A percentile compares a stretch with the other conserved stretches of the same genome.
Conservation (phyloP, 30 jellyfish, hydroid and myxozoan genomes). For the Aurelia aurita region DNA sequence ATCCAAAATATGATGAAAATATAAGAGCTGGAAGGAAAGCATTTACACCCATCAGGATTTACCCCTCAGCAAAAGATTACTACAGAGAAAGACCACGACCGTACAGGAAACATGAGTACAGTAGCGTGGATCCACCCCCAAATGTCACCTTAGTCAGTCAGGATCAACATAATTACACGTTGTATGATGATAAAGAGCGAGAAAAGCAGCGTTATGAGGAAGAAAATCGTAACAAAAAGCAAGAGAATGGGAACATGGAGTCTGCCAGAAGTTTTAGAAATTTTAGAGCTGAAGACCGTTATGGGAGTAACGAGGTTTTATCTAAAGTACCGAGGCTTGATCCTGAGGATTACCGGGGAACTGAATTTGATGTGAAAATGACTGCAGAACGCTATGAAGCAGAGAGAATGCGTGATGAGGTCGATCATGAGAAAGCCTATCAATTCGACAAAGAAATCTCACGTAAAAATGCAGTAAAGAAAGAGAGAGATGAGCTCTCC, state of each 20-base stretch:
- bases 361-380: not conserved
- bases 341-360: constrained; percentile 12
- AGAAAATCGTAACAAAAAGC: constrained; percentile 2
- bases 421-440: constrained; percentile 17
- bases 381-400: constrained; percentile 11
- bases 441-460: constrained; percentile 33
- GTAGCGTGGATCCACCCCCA: constrained; percentile 53
- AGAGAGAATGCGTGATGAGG: constrained; percentile 8
- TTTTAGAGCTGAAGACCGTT: not conserved
- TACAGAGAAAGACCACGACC: constrained; percentile 40
- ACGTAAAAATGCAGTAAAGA: not conserved
- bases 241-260: constrained; percentile 12
- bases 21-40: constrained; percentile 60
- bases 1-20: constrained; percentile 28
- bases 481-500: constrained; percentile 9
- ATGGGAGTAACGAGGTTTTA: not conserved
- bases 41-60: constrained; percentile 53
- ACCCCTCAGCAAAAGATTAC: constrained; percentile 33
- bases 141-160: constrained; percentile 58
- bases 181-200: constrained; percentile 29
- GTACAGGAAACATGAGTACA: constrained; percentile 27
- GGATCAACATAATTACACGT: constrained; percentile 10
- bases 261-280: constrained; percentile 22
- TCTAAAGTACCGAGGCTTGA: constrained; percentile 18
- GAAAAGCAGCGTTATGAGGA: constrained; percentile 28